Conservation (phyloP, 92 coral and sea anemone species). For the Bergia sp. region DNA sequence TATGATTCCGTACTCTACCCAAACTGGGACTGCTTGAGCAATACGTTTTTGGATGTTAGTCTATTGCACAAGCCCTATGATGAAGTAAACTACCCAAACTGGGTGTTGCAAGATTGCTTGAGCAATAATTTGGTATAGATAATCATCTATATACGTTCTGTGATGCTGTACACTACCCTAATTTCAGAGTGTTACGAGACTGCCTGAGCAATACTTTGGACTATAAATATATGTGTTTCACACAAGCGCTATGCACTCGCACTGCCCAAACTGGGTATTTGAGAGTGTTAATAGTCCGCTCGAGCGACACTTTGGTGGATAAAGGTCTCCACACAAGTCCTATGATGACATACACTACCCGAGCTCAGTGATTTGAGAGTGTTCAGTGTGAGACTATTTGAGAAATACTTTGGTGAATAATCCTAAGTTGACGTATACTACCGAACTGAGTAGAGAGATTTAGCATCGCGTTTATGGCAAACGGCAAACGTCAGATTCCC, state of each 20-base stretch:
- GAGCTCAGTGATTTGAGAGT: not conserved
- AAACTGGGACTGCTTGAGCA: conserved; percentile 52
- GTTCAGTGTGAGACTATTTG: no score
- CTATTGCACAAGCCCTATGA: conserved; percentile 77
- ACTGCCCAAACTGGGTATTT: conserved; percentile 56
- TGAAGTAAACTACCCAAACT: conserved; percentile 69
- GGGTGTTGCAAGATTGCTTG: conserved; percentile 60
- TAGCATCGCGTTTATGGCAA: no score
- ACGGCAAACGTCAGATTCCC: no score
- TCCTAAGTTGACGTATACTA: no score
- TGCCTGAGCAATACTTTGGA: no score
- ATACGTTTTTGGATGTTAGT: conserved; percentile 25
- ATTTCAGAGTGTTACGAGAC: no score
- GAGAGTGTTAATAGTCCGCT: conserved; percentile 45
- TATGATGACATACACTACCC: conserved; percentile 81
- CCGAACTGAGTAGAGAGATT: no score
- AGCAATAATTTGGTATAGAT: conserved; percentile 49
- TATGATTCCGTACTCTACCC: conserved; percentile 76
- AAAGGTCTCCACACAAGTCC: conserved; percentile 56
- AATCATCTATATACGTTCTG: conserved; percentile 59
- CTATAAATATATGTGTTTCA: no score
- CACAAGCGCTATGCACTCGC: no score
- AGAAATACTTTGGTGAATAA: no score
- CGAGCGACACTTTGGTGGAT: conserved; percentile 50
- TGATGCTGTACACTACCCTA: conserved; percentile 77